phyloP scores from a whole-genome alignment of 1,140 invertebrate genomes.

The Bombus cullumanus region DNA sequence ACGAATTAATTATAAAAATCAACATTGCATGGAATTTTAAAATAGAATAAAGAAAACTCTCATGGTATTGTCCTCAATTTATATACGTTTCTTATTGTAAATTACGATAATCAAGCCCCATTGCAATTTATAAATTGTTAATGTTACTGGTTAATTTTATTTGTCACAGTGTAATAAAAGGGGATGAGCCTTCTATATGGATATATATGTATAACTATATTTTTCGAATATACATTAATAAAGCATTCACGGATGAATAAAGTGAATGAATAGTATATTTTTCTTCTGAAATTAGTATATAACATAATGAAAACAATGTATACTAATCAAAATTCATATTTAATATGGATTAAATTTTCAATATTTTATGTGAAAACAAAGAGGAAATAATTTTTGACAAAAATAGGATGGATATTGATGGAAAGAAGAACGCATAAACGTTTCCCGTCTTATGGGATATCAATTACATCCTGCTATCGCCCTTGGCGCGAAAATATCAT shows the following conservation, averaged over 20 bases:
- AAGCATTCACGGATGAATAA: not conserved
- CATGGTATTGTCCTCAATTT: no score
- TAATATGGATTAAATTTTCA: not conserved
- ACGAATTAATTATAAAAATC: no score
- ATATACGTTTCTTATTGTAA: no score
- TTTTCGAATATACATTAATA: not conserved
- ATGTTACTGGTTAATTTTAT: no score
- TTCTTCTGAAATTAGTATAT: not conserved
- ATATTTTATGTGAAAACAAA: not conserved
- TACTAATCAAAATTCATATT: not conserved
- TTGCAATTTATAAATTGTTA: not conserved
- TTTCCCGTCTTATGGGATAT: conserved; percentile 63
- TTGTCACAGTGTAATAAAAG: no score
- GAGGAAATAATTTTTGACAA: not conserved
- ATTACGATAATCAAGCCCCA: no score
- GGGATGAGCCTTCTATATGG: not conserved
- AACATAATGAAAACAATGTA: not conserved
- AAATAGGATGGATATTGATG: not conserved
- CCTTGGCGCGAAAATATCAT: conserved; percentile 78
- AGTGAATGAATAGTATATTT: not conserved
- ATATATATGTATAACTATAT: not conserved
- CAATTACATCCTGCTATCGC: conserved; percentile 74
- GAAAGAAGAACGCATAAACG: conserved; percentile 11
- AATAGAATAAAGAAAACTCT: no score
- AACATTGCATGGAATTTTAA: no score